Evolutionary conservation across 2,888 invertebrate genomes (phyloP).

Genomic region (Mylabris sibirica): DNA sequence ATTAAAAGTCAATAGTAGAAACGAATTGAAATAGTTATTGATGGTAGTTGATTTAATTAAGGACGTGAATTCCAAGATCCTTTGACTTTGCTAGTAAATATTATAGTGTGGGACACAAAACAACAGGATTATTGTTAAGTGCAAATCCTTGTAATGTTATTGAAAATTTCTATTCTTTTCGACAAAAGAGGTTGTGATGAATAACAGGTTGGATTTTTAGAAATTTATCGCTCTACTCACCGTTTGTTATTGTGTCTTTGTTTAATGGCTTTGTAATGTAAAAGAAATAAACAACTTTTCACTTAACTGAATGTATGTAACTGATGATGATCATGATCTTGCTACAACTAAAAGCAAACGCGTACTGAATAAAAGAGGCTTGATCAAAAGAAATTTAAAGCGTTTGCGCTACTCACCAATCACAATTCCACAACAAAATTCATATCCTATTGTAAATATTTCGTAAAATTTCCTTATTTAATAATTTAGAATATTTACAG

Average conservation of each 20-base stretch:
- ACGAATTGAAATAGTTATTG: neutral
- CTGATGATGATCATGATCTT: neutral
- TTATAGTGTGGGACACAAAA: neutral
- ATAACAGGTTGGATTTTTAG: neutral
- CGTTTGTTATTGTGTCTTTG: neutral
- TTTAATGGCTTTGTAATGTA: neutral
- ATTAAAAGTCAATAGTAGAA: neutral
- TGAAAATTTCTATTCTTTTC: conserved; percentile 2
- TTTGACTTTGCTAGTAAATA: conserved; percentile 20
- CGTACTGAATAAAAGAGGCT: conserved; percentile 20
- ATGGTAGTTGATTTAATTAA: neutral
- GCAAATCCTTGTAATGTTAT: conserved; percentile 22
- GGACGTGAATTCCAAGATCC: neutral
- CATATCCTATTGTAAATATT: neutral
- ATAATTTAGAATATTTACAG: neutral
- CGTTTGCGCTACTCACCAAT: conserved; percentile 27
- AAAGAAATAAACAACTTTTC: neutral
- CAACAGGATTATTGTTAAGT: conserved; percentile 18
- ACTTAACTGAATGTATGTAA: neutral
- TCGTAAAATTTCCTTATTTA: neutral
- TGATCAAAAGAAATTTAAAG: conserved; percentile 23
- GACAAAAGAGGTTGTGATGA: neutral
- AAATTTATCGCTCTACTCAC: neutral
- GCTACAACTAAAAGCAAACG: conserved; percentile 4
- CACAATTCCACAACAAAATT: neutral